Conservation (phyloP, 2,797 vertebrate species). For the Alcedo quadribrachys region DNA sequence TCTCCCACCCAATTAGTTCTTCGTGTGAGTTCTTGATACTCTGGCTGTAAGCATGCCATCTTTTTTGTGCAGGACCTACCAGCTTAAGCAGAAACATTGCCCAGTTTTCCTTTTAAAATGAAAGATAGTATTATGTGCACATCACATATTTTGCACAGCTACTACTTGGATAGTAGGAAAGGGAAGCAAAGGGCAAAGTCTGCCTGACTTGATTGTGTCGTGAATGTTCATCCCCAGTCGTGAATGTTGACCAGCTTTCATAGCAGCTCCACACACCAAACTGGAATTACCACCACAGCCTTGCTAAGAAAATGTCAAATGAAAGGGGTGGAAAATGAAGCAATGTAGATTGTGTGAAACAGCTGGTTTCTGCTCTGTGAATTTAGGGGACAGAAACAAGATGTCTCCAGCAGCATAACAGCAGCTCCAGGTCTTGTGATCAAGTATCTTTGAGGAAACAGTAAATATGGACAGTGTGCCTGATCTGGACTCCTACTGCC, state of each 20-base stretch:
- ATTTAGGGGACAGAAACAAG: not conserved
- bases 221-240: conserved; percentile 74
- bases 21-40: not conserved
- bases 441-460: not conserved
- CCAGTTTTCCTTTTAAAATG: not conserved
- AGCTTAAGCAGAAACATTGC: not conserved
- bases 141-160: conserved; percentile 33
- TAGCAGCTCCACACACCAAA: conserved; percentile 69
- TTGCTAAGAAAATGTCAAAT: conserved; percentile 66
- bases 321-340: conserved; percentile 47
- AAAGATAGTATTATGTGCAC: conserved; percentile 54
- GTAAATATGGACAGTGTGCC: not conserved
- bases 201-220: conserved; percentile 70
- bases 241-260: conserved; percentile 76
- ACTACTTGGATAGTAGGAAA: conserved; percentile 53
- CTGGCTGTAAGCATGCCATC: not conserved
- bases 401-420: not conserved
- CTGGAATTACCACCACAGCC: conserved; percentile 70
- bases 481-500: not conserved
- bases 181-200: conserved; percentile 67
- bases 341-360: not conserved
- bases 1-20: not conserved
- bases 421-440: not conserved
- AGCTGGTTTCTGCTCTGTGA: conserved; percentile 4
- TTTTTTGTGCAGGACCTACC: not conserved